These are phyloP conservation scores for Xenopus borealis DNA, from an alignment of 2,113 vertebrate species.

Conservation along the genomic window DNA sequence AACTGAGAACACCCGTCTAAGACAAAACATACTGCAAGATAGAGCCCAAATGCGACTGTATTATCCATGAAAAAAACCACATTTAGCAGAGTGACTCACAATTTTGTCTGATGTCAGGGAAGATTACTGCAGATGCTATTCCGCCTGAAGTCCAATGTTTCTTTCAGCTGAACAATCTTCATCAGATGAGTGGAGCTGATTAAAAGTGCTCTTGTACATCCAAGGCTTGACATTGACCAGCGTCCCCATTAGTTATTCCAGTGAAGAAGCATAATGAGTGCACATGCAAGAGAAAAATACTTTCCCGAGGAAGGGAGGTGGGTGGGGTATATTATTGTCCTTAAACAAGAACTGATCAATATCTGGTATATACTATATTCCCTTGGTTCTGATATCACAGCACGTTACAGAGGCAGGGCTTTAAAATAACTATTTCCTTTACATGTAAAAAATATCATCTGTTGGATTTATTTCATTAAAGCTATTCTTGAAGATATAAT, in stretches of 20 bases:
- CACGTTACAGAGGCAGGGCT: too few relatives aligned
- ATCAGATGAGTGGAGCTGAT: background rate
- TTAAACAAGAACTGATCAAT: background rate
- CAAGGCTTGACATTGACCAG: background rate
- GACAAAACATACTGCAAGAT: too few relatives aligned
- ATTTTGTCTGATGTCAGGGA: background rate
- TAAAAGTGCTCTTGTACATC: background rate
- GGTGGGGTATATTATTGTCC: too few relatives aligned
- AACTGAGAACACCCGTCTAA: too few relatives aligned
- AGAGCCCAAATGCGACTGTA: too few relatives aligned
- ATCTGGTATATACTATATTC: too few relatives aligned
- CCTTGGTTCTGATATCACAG: too few relatives aligned
- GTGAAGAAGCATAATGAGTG: background rate
- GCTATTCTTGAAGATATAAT: too few relatives aligned
- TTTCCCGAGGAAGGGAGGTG: background rate
- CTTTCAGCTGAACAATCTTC: background rate
- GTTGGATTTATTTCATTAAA: too few relatives aligned
- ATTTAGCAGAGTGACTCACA: background rate
- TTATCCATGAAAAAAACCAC: too few relatives aligned
- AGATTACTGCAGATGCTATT: background rate
- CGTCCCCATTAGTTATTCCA: background rate
- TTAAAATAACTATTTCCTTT: too few relatives aligned
- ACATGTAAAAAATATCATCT: too few relatives aligned
- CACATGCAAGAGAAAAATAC: background rate
- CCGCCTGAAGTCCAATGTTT: background rate